Evolutionary conservation across 2,113 vertebrate genomes (phyloP).

Genomic region (Chaetorhynchus papuensis): DNA sequence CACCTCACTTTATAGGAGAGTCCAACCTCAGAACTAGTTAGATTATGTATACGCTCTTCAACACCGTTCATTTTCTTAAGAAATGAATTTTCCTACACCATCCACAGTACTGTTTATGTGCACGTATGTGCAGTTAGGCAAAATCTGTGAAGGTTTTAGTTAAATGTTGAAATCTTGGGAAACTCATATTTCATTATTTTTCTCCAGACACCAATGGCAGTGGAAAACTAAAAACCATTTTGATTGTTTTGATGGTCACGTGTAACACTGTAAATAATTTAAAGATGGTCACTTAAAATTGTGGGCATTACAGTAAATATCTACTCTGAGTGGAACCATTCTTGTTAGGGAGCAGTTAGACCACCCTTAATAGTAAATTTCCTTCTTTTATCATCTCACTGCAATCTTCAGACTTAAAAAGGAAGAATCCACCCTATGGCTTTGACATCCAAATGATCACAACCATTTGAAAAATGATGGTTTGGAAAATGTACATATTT

Average conservation of each 20-base stretch:
- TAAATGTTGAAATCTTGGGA: not conserved
- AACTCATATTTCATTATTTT: not conserved
- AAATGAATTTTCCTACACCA: not conserved
- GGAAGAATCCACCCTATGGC: not conserved
- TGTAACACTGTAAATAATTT: not conserved
- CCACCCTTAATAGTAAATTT: not conserved
- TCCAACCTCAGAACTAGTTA: not conserved
- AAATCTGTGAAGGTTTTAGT: not conserved
- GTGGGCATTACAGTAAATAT: not conserved
- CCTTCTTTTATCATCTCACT: not conserved
- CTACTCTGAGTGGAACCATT: not conserved
- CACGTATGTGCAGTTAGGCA: not conserved
- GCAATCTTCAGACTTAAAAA: not conserved
- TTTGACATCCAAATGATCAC: not conserved
- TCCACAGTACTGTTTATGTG: rapidly evolving
- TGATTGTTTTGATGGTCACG: no score
- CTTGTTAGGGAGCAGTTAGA: not conserved
- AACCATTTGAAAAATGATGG: not conserved
- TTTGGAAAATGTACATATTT: not conserved
- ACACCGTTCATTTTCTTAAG: not conserved
- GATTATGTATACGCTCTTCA: not conserved
- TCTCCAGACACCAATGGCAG: not conserved
- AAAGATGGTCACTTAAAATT: not conserved
- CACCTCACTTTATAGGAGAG: not conserved
- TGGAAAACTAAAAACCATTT: not conserved